Percentiles rank a stretch among this genome's conserved stretches.
These are phyloP conservation scores for Zaprionus inermis DNA, from an alignment of 1,140 invertebrate species.

Conservation along the genomic window DNA sequence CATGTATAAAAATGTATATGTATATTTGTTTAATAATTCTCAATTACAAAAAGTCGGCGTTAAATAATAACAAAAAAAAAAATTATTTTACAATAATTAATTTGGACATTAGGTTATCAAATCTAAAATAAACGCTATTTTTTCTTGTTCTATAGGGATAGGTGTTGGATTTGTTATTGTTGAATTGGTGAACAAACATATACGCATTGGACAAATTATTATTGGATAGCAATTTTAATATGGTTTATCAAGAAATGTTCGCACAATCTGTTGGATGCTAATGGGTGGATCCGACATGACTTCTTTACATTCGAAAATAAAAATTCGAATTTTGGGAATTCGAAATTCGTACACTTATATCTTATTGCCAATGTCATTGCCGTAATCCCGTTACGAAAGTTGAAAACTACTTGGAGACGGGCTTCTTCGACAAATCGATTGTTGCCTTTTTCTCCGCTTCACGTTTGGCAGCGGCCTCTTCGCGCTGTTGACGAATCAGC, in stretches of 20 bases:
- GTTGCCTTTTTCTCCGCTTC: conserved; percentile 92
- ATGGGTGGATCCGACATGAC: background rate
- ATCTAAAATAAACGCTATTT: conserved; percentile 22
- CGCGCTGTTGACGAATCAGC: conserved; percentile 96
- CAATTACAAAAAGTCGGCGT: conserved; percentile 66
- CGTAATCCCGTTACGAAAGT: conserved; percentile 18
- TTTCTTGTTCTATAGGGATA: background rate
- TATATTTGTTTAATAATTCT: conserved; percentile 57
- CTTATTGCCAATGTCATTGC: conserved; percentile 58
- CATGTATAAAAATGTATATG: conserved; percentile 10
- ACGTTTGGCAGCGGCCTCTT: conserved; percentile 95
- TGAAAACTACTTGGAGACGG: conserved; percentile 45
- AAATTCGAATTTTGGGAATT: conserved; percentile 23
- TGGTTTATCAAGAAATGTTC: background rate
- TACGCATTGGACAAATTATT: conserved; percentile 8
- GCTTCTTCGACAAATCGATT: conserved; percentile 48
- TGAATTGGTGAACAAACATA: too few relatives aligned
- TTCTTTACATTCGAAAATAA: conserved; percentile 5
- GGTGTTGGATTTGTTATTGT: conserved; percentile 1
- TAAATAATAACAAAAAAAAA: conserved; percentile 44
- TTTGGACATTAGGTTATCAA: conserved; percentile 13
- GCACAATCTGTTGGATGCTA: conserved; percentile 4
- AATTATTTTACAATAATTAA: background rate
- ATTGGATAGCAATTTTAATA: conserved; percentile 18
- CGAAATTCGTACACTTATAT: conserved; percentile 39